Conservation (phyloP, 2,797 vertebrate species). For the Schizothorax lantsangensis region DNA sequence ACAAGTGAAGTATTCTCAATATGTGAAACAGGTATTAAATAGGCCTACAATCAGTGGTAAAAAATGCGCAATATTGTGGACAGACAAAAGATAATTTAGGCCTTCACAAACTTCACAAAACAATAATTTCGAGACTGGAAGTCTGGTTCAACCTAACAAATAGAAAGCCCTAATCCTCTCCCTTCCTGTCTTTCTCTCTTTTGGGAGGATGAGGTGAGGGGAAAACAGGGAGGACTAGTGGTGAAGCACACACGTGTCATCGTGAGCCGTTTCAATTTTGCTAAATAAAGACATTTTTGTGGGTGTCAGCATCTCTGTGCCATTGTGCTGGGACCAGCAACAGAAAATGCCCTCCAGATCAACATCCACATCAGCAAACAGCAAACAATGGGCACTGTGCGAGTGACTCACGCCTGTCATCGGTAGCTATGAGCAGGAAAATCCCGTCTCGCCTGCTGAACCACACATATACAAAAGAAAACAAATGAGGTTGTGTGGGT, state of each 20-base stretch:
- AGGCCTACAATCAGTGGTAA: background rate
- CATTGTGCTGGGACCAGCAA: slow-evolving; percentile 57
- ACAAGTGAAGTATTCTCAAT: background rate
- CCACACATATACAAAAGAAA: slow-evolving; percentile 38
- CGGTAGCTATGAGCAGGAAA: slow-evolving; percentile 61
- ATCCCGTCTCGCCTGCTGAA: slow-evolving; percentile 53
- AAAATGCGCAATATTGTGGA: background rate
- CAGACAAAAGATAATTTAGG: background rate
- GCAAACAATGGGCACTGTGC: slow-evolving; percentile 61
- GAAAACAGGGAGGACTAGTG: slow-evolving; percentile 17
- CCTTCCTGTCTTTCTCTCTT: slow-evolving; percentile 18
- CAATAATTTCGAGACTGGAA: background rate
- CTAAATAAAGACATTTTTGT: slow-evolving; percentile 68
- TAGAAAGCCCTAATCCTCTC: slow-evolving; percentile 3
- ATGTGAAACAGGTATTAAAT: background rate
- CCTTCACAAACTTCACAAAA: background rate
- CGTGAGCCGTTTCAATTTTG: slow-evolving; percentile 46
- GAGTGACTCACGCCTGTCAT: slow-evolving; percentile 61
- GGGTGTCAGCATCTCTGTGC: slow-evolving; percentile 62
- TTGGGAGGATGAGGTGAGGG: slow-evolving; percentile 10
- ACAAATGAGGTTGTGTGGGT: slow-evolving; percentile 30
- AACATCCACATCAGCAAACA: slow-evolving; percentile 69
- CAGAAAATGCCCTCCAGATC: slow-evolving; percentile 60
- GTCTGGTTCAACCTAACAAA: background rate
- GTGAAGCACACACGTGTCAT: slow-evolving; percentile 49